Conservation (phyloP, 2,113 vertebrate genomes). For the Forbesichthys papilliferus region DNA sequence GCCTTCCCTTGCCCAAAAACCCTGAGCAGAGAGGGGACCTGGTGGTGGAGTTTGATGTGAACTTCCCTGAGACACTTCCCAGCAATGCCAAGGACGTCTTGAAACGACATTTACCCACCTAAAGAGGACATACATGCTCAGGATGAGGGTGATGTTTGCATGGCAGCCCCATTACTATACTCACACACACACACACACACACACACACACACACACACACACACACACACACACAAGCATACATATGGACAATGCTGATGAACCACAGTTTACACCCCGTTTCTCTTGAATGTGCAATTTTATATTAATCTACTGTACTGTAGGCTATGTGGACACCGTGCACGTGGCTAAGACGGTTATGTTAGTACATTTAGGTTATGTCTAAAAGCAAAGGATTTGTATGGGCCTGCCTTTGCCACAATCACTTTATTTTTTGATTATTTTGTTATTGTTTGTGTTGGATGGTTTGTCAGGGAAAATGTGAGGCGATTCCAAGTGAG, state of each 20-base stretch:
- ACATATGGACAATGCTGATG: slow-evolving; percentile 32
- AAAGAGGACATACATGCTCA: slow-evolving; percentile 45
- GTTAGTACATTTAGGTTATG: slow-evolving; percentile 49
- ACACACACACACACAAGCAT: slow-evolving; percentile 4
- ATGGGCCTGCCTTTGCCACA: slow-evolving; percentile 32
- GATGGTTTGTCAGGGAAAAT: slow-evolving; percentile 37
- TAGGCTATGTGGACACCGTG: slow-evolving; percentile 65
- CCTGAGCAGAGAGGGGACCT: slow-evolving; percentile 94
- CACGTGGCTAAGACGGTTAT: slow-evolving; percentile 67
- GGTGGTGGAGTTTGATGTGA: slow-evolving; percentile 96
- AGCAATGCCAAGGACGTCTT: slow-evolving; percentile 94
- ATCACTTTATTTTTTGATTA: slow-evolving; percentile 31
- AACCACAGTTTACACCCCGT: slow-evolving; percentile 49
- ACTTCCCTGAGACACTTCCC: slow-evolving; percentile 91
- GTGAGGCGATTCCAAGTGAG: slow-evolving; percentile 30
- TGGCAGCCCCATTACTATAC: slow-evolving; percentile 16
- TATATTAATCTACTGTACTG: slow-evolving; percentile 48
- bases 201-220: slow-evolving; percentile 23
- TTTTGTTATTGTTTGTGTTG: slow-evolving; percentile 2
- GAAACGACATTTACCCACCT: slow-evolving; percentile 93
- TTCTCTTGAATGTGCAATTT: slow-evolving; percentile 74
- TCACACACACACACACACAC: not conserved
- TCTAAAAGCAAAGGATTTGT: slow-evolving; percentile 51
- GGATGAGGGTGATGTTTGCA: slow-evolving; percentile 10
- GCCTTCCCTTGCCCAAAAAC: slow-evolving; percentile 94